A percentile compares a stretch with the other conserved stretches of the same genome.
Evolutionary conservation across 2,888 invertebrate genomes (phyloP).

Genomic region (Hanleya hanleyi): DNA sequence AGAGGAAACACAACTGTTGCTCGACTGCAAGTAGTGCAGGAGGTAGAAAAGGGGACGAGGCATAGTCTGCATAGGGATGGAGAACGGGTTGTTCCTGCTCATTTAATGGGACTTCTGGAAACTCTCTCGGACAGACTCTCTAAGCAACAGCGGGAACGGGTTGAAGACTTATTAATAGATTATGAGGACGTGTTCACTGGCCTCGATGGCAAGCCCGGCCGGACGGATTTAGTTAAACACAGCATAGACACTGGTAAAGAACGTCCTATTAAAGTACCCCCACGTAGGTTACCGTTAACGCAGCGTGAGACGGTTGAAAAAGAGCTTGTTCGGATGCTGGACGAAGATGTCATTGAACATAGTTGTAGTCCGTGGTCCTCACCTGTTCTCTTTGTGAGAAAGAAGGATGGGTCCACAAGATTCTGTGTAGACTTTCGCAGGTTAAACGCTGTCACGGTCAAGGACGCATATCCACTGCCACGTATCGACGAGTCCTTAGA

Average conservation of each 20-base stretch:
- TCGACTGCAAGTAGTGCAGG: too few species aligned
- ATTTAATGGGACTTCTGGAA: too few species aligned
- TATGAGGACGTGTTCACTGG: conserved; percentile 16
- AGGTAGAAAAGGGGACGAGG: too few species aligned
- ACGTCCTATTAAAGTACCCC: conserved; percentile 10
- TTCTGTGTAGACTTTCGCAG: conserved; percentile 55
- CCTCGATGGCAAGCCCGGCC: conserved; percentile 1
- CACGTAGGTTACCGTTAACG: conserved; percentile 12
- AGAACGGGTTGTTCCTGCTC: too few species aligned
- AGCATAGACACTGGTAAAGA: conserved; percentile 5
- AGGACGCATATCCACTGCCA: conserved; percentile 25
- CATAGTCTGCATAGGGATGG: too few species aligned
- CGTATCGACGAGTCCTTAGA: conserved; percentile 22
- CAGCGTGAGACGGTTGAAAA: background rate
- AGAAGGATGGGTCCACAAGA: conserved; percentile 54
- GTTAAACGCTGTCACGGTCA: conserved; percentile 38
- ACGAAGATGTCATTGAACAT: conserved; percentile 29
- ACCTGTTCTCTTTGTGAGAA: conserved; percentile 69
- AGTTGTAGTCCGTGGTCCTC: conserved; percentile 64
- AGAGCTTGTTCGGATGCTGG: conserved; percentile 16
- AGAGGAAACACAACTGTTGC: too few species aligned
- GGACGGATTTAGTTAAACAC: background rate
- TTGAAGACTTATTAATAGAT: too few species aligned
- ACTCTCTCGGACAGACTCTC: too few species aligned
- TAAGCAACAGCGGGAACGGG: too few species aligned